phyloP scores from a whole-genome alignment of 2,888 invertebrate genomes.

The Hyles lineata region DNA sequence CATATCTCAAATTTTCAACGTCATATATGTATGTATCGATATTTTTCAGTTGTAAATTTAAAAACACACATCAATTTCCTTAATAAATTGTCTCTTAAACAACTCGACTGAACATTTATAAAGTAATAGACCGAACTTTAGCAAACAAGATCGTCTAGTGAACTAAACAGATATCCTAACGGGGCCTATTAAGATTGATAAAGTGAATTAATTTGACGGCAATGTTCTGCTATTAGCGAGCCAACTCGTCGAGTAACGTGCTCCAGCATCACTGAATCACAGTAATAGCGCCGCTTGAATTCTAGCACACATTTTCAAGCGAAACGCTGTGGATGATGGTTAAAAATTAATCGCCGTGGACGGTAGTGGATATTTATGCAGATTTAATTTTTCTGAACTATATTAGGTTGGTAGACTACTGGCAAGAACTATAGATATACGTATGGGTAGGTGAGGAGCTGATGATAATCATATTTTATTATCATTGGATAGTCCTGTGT shows the following conservation, averaged over 20 bases:
- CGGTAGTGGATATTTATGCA: too few species aligned
- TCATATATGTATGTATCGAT: too few species aligned
- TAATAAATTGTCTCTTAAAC: neutral
- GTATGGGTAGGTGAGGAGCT: too few species aligned
- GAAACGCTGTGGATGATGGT: neutral
- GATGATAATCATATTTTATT: too few species aligned
- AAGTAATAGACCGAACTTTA: neutral
- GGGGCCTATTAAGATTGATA: conserved; percentile 1
- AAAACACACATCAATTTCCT: neutral
- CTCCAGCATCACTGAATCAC: neutral
- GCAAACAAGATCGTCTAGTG: neutral
- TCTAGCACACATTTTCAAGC: neutral
- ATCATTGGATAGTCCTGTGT: too few species aligned
- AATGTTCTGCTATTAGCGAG: conserved; percentile 6
- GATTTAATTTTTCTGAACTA: too few species aligned
- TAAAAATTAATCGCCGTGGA: neutral
- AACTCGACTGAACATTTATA: neutral
- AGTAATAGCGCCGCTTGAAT: neutral
- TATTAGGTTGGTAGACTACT: too few species aligned
- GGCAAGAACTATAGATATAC: too few species aligned
- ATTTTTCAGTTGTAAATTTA: too few species aligned
- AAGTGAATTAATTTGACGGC: conserved; percentile 13
- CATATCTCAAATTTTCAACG: too few species aligned
- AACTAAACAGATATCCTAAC: neutral
- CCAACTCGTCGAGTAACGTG: neutral